Evolutionary conservation across 2,797 vertebrate genomes (phyloP).

Genomic region (Ptychobarbus kaznakovi): DNA sequence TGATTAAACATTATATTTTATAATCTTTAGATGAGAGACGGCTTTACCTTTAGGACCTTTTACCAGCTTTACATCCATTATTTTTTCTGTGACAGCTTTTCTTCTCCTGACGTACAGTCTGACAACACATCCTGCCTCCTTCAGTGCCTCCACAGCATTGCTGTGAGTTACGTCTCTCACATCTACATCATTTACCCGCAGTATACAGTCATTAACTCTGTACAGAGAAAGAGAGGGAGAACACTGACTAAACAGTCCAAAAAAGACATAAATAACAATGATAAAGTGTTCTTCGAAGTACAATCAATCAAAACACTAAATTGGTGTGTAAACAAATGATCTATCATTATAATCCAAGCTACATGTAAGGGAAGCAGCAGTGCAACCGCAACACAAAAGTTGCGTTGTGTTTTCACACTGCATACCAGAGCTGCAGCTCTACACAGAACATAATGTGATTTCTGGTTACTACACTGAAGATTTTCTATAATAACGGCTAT

Average conservation of each 20-base stretch:
- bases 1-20: neutral
- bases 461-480: neutral
- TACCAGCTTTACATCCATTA: constrained; percentile 95
- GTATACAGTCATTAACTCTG: constrained; percentile 96
- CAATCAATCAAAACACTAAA: neutral
- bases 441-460: neutral
- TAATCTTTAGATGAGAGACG: neutral
- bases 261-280: neutral
- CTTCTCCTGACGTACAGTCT: constrained; percentile 90
- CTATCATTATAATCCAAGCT: neutral
- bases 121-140: constrained; percentile 93
- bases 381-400: neutral
- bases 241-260: neutral
- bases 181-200: constrained; percentile 93
- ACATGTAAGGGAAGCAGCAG: neutral
- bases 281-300: neutral
- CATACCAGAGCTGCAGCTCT: no score
- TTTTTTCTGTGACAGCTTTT: constrained; percentile 88
- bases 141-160: constrained; percentile 94
- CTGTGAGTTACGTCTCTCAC: constrained; percentile 96
- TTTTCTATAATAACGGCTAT: neutral
- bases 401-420: neutral
- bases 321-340: neutral
- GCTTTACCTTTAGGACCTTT: constrained; percentile 95
- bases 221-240: constrained; percentile 20